Percentiles rank a stretch among this genome's conserved stretches.
These are phyloP conservation scores for Microtus pennsylvanicus DNA, from an alignment of 2,113 vertebrate genomes.

Conservation along the genomic window DNA sequence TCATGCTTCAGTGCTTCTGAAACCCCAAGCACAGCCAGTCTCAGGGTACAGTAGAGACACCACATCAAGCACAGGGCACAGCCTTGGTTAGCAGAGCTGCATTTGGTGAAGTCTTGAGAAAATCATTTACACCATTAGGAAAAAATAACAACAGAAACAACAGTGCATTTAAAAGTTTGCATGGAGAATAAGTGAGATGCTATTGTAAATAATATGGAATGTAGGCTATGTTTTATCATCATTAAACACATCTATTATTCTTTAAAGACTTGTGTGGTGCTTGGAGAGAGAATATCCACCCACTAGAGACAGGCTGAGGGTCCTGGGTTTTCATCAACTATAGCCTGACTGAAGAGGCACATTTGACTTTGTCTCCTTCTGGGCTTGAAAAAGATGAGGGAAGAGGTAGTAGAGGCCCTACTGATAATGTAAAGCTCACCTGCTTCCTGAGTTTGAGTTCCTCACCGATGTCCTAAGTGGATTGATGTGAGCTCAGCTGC, in stretches of 20 bases:
- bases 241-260: background rate
- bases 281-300: background rate
- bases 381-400: background rate
- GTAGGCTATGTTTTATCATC: background rate
- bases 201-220: background rate
- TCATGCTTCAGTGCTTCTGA: background rate
- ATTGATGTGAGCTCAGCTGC: background rate
- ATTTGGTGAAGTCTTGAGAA: background rate
- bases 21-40: background rate
- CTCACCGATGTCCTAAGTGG: background rate
- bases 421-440: background rate
- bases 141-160: slow-evolving; percentile 44
- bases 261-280: background rate
- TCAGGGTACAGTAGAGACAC: background rate
- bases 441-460: background rate
- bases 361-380: background rate
- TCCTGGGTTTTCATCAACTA: background rate
- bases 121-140: background rate
- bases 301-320: background rate
- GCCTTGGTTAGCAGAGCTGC: background rate
- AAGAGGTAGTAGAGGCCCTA: background rate
- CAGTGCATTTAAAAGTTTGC: background rate
- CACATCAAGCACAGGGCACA: background rate
- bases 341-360: background rate
- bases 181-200: background rate